These are phyloP conservation scores for Nebria brevicollis DNA, from an alignment of 2,888 invertebrate genomes.

Conservation along the genomic window DNA sequence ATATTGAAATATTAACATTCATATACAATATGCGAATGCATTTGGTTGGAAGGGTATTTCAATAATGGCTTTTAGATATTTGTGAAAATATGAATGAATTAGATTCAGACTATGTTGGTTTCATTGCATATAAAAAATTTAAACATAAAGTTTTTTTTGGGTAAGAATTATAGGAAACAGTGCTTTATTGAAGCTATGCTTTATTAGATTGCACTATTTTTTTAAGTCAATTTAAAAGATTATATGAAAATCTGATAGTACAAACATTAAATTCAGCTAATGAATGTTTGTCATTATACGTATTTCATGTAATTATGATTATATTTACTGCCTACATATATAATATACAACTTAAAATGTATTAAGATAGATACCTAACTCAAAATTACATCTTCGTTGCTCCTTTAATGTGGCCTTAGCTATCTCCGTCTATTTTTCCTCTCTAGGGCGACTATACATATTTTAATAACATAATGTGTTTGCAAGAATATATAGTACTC, in stretches of 20 bases:
- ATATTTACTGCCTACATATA: constrained; percentile 17
- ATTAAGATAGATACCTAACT: neutral
- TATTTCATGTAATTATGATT: constrained; percentile 12
- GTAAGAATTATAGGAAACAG: no score
- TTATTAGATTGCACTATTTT: no score
- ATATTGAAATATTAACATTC: neutral
- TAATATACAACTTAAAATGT: constrained; percentile 36
- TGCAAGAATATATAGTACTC: constrained; percentile 25
- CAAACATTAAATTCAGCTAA: no score
- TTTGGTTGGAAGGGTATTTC: neutral
- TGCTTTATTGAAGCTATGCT: no score
- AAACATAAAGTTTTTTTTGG: no score
- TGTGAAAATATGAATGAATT: neutral
- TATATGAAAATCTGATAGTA: no score
- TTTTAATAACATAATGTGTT: constrained; percentile 43
- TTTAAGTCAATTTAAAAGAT: no score
- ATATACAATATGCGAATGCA: constrained; percentile 8
- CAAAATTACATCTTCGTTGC: neutral
- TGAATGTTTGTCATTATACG: constrained; percentile 9
- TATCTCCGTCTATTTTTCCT: constrained; percentile 23
- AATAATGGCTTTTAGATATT: constrained; percentile 13
- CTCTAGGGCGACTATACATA: constrained; percentile 24
- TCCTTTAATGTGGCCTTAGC: constrained; percentile 9
- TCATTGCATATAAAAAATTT: no score
- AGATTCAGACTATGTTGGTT: no score